A percentile compares a stretch with the other conserved stretches of the same genome.
Evolutionary conservation across 2,888 invertebrate genomes (phyloP).

Genomic region (Clivina fossor): DNA sequence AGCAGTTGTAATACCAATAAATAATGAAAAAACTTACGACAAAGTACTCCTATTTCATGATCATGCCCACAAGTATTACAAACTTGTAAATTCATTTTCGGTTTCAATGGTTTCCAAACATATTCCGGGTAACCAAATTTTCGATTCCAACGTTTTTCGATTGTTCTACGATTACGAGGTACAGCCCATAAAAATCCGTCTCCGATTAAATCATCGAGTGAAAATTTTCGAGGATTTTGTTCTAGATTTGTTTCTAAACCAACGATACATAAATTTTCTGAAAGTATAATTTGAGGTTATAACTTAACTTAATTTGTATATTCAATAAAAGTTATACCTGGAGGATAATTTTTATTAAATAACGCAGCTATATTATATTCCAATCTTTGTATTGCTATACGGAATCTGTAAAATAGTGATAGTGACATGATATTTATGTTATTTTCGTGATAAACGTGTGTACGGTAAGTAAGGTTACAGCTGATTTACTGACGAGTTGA

Average conservation of each 20-base stretch:
- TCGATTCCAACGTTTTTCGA: slow-evolving; percentile 73
- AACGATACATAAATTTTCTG: slow-evolving; percentile 24
- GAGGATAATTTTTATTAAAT: slow-evolving; percentile 53
- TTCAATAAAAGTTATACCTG: slow-evolving; percentile 55
- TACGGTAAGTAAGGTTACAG: no score
- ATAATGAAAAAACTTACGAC: slow-evolving; percentile 74
- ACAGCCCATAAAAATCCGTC: slow-evolving; percentile 81
- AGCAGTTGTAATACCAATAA: neutral
- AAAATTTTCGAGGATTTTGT: slow-evolving; percentile 49
- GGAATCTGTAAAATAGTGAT: slow-evolving; percentile 18
- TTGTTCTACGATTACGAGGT: slow-evolving; percentile 74
- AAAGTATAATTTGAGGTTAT: slow-evolving; percentile 24
- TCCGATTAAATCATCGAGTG: slow-evolving; percentile 66
- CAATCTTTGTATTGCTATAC: slow-evolving; percentile 48
- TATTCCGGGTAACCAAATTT: slow-evolving; percentile 72
- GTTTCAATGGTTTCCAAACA: slow-evolving; percentile 68
- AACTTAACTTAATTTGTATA: no score
- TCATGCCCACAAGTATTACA: slow-evolving; percentile 85
- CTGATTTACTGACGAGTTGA: no score
- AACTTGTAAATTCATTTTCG: slow-evolving; percentile 72
- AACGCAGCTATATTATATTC: slow-evolving; percentile 51
- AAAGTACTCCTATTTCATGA: slow-evolving; percentile 76
- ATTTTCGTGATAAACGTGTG: no score
- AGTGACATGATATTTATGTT: slow-evolving; percentile 19
- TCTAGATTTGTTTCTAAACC: slow-evolving; percentile 27